Evolutionary conservation across 2,888 invertebrate genomes (phyloP).

Genomic region (Laspeyria flexula): DNA sequence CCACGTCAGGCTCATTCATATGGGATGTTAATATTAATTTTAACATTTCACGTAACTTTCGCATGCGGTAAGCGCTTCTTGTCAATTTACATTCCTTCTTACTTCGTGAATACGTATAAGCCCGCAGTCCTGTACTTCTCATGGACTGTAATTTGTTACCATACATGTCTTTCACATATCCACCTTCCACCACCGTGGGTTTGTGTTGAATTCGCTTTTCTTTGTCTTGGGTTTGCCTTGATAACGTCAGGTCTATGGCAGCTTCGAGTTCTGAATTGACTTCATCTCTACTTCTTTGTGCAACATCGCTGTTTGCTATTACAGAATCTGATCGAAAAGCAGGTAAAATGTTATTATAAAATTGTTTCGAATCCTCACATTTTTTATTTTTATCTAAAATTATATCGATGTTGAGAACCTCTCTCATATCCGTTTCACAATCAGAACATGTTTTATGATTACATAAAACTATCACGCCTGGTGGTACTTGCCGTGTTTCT

Average conservation of each 20-base stretch:
- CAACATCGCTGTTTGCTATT: conserved; percentile 12
- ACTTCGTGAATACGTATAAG: too few relatives aligned
- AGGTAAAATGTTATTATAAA: conserved; percentile 61
- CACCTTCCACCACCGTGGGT: too few relatives aligned
- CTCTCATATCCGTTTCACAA: conserved; percentile 52
- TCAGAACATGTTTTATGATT: conserved; percentile 35
- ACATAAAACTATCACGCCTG: conserved; percentile 57
- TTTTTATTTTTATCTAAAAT: conserved; percentile 55
- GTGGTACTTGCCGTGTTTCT: conserved; percentile 33
- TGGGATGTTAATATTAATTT: conserved; percentile 61
- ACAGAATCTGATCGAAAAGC: conserved; percentile 72
- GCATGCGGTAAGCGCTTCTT: not conserved
- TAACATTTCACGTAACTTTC: conserved; percentile 47
- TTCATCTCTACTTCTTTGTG: not conserved
- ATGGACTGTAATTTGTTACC: too few relatives aligned
- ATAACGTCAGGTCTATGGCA: conserved; percentile 56
- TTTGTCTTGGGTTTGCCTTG: conserved; percentile 30
- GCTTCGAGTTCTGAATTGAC: conserved; percentile 45
- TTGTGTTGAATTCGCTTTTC: not conserved
- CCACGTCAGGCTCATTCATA: conserved; percentile 54
- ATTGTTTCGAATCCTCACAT: conserved; percentile 6
- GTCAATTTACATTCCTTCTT: not conserved
- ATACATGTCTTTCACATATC: too few relatives aligned
- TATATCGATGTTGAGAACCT: conserved; percentile 69
- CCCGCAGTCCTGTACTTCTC: too few relatives aligned